phyloP scores from a whole-genome alignment of 2,113 vertebrate species.

The Oreochromis spilurus region DNA sequence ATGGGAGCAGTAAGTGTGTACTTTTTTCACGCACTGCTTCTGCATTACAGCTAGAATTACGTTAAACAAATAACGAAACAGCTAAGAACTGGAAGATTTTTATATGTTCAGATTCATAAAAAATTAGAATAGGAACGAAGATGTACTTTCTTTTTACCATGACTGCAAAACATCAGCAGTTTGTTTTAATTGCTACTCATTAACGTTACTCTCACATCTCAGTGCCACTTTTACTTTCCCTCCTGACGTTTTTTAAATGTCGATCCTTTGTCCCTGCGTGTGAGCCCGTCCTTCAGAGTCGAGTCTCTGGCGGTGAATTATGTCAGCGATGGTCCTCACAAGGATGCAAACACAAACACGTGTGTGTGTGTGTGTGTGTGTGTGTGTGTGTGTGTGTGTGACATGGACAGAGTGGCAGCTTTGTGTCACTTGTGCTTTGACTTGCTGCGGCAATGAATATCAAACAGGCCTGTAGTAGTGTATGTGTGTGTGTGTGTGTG shows the following conservation, averaged over 20 bases:
- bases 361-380: no score
- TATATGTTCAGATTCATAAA: not conserved
- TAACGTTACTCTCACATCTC: not conserved
- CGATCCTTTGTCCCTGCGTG: not conserved
- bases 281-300: not conserved
- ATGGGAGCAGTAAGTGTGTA: not conserved
- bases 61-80: not conserved
- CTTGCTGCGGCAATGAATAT: slow-evolving; percentile 30
- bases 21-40: not conserved
- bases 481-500: not conserved
- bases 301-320: not conserved
- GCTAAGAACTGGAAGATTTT: not conserved
- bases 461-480: slow-evolving; percentile 32
- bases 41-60: not conserved
- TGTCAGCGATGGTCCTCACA: not conserved
- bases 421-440: slow-evolving; percentile 33
- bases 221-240: not conserved
- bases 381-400: not conserved
- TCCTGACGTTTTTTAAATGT: not conserved
- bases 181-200: not conserved
- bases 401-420: slow-evolving; percentile 17
- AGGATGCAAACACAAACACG: no score
- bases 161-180: not conserved
- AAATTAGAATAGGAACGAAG: fast-evolving
- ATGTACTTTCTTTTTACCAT: not conserved